Percentiles rank a stretch among this genome's conserved stretches.
Conservation (phyloP, 2,888 invertebrate genomes). For the Heliconius cydno region DNA sequence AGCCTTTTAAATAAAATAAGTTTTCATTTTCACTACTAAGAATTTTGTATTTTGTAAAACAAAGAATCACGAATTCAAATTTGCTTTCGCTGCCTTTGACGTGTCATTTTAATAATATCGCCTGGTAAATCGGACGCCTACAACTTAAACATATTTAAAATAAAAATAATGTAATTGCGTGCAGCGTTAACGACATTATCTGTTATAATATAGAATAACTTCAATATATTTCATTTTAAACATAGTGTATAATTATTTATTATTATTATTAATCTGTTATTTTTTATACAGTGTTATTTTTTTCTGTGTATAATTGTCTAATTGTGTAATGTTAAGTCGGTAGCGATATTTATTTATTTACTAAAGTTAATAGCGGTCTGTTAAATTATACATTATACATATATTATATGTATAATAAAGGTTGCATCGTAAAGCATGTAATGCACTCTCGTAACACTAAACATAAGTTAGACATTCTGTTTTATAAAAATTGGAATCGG, state of each 20-base stretch:
- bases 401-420: slow-evolving; percentile 33
- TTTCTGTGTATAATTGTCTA: neutral
- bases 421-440: slow-evolving; percentile 67
- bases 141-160: neutral
- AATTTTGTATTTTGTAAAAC: too few relatives aligned
- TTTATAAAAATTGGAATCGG: slow-evolving; percentile 66
- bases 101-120: neutral
- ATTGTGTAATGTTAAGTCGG: slow-evolving; percentile 57
- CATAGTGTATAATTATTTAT: slow-evolving; percentile 11
- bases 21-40: too few relatives aligned
- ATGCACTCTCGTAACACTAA: slow-evolving; percentile 71
- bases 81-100: neutral
- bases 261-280: slow-evolving; percentile 18
- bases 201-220: slow-evolving; percentile 2
- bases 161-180: neutral
- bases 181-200: neutral
- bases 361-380: slow-evolving; percentile 59
- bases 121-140: neutral
- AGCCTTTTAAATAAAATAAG: too few relatives aligned
- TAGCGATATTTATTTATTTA: slow-evolving; percentile 65
- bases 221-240: neutral
- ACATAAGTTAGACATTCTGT: slow-evolving; percentile 70
- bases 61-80: neutral
- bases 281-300: slow-evolving; percentile 14
- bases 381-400: slow-evolving; percentile 63